These are phyloP conservation scores for Hyposmocoma kahamanoa DNA, from an alignment of 1,140 invertebrate genomes.

Conservation along the genomic window DNA sequence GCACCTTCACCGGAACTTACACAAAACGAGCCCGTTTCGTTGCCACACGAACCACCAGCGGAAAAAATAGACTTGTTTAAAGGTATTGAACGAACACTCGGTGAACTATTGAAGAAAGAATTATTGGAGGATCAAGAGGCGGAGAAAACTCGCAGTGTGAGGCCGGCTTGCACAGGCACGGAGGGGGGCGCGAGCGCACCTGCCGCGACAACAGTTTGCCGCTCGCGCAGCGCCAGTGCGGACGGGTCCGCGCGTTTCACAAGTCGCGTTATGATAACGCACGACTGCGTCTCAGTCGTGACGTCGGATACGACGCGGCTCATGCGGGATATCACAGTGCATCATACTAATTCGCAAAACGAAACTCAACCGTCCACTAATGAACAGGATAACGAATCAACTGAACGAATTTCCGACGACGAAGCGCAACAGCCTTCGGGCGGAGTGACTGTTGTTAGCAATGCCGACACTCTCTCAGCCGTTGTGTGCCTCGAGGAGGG, in stretches of 20 bases:
- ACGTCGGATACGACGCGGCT: conserved; percentile 82
- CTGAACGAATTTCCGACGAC: conserved; percentile 59
- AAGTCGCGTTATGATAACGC: conserved; percentile 90
- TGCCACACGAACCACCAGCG: conserved; percentile 7
- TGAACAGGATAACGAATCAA: conserved; percentile 49
- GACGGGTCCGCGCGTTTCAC: conserved; percentile 82
- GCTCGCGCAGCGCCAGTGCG: conserved; percentile 68
- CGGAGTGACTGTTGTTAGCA: conserved; percentile 78
- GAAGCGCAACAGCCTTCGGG: conserved; percentile 56
- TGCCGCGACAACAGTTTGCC: conserved; percentile 65
- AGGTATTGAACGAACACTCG: conserved; percentile 72
- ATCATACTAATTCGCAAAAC: conserved; percentile 73
- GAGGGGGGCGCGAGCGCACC: conserved; percentile 71
- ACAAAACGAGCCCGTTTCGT: conserved; percentile 26
- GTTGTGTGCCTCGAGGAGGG: conserved; percentile 88
- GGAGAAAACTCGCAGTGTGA: conserved; percentile 67
- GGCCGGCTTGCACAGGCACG: conserved; percentile 63
- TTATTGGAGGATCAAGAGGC: conserved; percentile 58
- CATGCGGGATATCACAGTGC: conserved; percentile 75
- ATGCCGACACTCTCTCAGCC: conserved; percentile 77
- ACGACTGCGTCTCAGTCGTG: conserved; percentile 82
- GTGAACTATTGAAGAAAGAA: conserved; percentile 73
- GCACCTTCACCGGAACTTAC: conserved; percentile 41
- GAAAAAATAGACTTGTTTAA: conserved; percentile 71
- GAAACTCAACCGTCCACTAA: too few species aligned